These are phyloP conservation scores for Acanthosepion esculentum DNA, from an alignment of 2,888 invertebrate genomes.

Conservation along the genomic window DNA sequence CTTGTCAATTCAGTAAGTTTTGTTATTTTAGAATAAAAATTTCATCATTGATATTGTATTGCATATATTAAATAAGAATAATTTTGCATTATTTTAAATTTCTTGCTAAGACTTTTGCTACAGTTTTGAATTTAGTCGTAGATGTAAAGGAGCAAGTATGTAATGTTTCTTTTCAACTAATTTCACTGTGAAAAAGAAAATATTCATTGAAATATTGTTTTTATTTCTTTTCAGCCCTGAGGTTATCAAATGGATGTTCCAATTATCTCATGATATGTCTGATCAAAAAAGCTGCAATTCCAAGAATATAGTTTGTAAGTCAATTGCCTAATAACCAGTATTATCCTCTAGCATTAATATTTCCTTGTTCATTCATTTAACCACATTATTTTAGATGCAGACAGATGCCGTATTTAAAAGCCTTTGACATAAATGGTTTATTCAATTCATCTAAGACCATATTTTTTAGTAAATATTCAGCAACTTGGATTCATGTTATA, in stretches of 20 bases:
- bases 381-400: no score
- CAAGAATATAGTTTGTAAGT: neutral
- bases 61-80: neutral
- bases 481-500: no score
- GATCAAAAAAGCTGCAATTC: conserved; percentile 41
- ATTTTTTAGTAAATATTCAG: no score
- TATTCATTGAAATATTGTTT: neutral
- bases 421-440: no score
- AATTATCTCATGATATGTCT: conserved; percentile 49
- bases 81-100: neutral
- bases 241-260: conserved; percentile 66
- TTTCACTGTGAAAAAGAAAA: neutral
- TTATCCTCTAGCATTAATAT: neutral
- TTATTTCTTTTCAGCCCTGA: conserved; percentile 59
- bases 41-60: no score
- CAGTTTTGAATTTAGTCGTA: neutral
- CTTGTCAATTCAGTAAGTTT: neutral
- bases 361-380: neutral
- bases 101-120: neutral
- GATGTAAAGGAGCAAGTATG: no score
- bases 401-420: no score
- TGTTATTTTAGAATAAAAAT: neutral
- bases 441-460: no score
- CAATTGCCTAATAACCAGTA: neutral
- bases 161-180: neutral